A percentile compares a stretch with the other conserved stretches of the same genome.
Evolutionary conservation across 2,888 invertebrate species (phyloP).

Genomic region (Sinotaia quadrata): DNA sequence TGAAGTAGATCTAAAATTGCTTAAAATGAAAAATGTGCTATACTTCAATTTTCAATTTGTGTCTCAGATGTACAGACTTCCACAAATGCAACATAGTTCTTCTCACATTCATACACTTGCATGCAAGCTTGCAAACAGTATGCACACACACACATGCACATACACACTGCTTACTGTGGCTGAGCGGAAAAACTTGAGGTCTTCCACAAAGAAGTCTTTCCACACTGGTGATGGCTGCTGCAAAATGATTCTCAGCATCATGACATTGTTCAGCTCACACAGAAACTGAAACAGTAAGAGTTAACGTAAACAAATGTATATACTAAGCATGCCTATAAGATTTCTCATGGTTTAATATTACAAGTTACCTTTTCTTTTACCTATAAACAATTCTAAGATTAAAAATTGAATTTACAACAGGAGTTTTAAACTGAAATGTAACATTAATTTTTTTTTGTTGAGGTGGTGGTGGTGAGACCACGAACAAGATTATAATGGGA

Average conservation of each 20-base stretch:
- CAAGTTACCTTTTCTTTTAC: neutral
- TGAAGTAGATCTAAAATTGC: too few relatives aligned
- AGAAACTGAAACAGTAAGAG: slow-evolving; percentile 47
- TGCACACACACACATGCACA: neutral
- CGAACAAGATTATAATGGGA: too few relatives aligned
- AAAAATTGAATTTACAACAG: neutral
- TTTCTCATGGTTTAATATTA: neutral
- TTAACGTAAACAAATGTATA: neutral
- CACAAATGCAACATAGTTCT: too few relatives aligned
- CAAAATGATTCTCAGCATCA: slow-evolving; percentile 62
- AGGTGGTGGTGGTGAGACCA: too few relatives aligned
- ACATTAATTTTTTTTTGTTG: too few relatives aligned
- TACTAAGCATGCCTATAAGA: neutral
- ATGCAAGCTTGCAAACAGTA: neutral
- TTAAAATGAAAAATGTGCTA: too few relatives aligned
- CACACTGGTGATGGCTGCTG: slow-evolving; percentile 70
- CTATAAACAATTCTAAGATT: too few relatives aligned
- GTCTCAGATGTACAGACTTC: too few relatives aligned
- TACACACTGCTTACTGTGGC: slow-evolving; percentile 45
- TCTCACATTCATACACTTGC: too few relatives aligned
- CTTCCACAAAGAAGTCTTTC: slow-evolving; percentile 69
- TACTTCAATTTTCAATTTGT: too few relatives aligned
- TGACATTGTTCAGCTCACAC: slow-evolving; percentile 60
- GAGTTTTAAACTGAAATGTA: too few relatives aligned
- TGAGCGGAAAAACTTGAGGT: slow-evolving; percentile 56